Conservation (phyloP, 64 coral and sea anemone genomes). For the Porites australiensis region DNA sequence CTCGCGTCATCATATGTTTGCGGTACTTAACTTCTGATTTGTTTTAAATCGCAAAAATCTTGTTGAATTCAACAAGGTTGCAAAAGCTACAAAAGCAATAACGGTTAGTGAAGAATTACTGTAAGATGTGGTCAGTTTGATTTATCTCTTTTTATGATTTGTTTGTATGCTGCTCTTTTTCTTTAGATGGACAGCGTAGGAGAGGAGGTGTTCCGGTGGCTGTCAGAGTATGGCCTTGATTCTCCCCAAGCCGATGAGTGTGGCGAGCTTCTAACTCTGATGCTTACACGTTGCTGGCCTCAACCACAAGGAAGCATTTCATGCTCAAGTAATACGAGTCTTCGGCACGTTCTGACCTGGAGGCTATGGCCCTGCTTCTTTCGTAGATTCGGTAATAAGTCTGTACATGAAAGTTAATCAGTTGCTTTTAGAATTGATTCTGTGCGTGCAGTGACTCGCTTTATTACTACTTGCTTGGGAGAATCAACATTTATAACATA, state of each 20-base stretch:
- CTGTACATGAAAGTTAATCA: background rate
- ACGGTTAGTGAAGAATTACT: too few relatives aligned
- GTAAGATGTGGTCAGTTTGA: too few relatives aligned
- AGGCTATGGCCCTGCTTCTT: constrained; percentile 72
- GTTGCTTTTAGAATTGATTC: background rate
- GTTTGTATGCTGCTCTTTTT: too few relatives aligned
- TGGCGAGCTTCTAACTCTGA: constrained; percentile 71
- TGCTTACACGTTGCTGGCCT: constrained; percentile 60
- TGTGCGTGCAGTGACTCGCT: too few relatives aligned
- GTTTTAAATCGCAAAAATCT: too few relatives aligned
- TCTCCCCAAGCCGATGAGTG: constrained; percentile 33
- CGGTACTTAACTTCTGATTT: too few relatives aligned
- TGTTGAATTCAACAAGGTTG: too few relatives aligned
- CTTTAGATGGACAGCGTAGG: constrained; percentile 36
- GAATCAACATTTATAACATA: too few relatives aligned
- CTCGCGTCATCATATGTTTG: too few relatives aligned
- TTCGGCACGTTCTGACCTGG: constrained; percentile 70
- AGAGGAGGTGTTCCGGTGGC: background rate
- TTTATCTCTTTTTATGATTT: background rate
- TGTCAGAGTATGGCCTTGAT: constrained; percentile 23
- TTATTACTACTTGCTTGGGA: background rate
- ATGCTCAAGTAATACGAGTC: constrained; percentile 16
- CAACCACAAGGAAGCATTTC: background rate
- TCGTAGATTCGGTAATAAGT: constrained; percentile 52
- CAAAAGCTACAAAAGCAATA: too few relatives aligned